phyloP scores from a whole-genome alignment of 2,888 invertebrate species.

The Nemoura dubitans region DNA sequence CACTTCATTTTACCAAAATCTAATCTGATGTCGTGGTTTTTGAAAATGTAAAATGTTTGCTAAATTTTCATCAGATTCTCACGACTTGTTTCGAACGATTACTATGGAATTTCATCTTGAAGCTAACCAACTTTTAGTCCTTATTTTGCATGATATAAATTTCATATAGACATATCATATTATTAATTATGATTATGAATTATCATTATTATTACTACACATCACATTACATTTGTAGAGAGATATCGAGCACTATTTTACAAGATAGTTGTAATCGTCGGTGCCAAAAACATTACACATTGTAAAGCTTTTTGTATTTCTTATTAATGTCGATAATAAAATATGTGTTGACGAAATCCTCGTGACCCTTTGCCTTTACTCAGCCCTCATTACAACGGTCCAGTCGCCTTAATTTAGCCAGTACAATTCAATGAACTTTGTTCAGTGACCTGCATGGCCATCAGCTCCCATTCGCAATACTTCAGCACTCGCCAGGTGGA shows the following conservation, averaged over 20 bases:
- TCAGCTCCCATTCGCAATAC: too few species aligned
- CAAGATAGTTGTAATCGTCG: constrained; percentile 49
- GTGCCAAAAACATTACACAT: constrained; percentile 48
- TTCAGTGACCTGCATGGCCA: too few species aligned
- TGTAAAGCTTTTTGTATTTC: constrained; percentile 52
- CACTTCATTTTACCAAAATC: constrained; percentile 29
- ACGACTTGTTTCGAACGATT: not conserved
- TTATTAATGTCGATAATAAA: constrained; percentile 52
- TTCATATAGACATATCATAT: constrained; percentile 52
- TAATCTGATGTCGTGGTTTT: constrained; percentile 2
- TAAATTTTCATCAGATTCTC: constrained; percentile 24
- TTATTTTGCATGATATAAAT: constrained; percentile 50
- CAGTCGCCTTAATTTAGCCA: too few species aligned
- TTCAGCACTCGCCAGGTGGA: too few species aligned
- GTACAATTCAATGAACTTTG: too few species aligned
- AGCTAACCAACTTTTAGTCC: constrained; percentile 41
- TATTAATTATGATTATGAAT: constrained; percentile 33
- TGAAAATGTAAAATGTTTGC: constrained; percentile 40
- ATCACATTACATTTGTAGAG: constrained; percentile 46
- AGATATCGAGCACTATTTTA: constrained; percentile 51
- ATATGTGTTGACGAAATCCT: constrained; percentile 51
- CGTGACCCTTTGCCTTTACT: not conserved
- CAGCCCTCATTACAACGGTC: too few species aligned
- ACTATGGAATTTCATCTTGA: constrained; percentile 39
- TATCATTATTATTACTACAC: not conserved